These are phyloP conservation scores for Apamea crenata DNA, from an alignment of 2,888 invertebrate genomes.

Conservation along the genomic window DNA sequence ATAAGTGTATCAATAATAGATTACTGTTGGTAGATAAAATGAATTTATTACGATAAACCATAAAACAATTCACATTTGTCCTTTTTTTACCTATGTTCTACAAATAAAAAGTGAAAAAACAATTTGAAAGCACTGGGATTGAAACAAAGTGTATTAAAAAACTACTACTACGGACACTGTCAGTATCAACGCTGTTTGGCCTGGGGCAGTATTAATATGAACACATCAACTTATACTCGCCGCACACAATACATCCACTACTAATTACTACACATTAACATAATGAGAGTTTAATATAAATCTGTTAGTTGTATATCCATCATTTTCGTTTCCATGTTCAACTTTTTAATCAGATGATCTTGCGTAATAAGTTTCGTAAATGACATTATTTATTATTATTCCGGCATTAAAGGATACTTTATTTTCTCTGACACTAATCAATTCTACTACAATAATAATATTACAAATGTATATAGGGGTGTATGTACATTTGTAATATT, in stretches of 20 bases:
- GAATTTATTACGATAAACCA: neutral
- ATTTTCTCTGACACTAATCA: neutral
- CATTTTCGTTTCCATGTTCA: constrained; percentile 26
- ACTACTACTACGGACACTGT: neutral
- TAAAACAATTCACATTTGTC: neutral
- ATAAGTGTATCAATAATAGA: neutral
- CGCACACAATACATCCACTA: constrained; percentile 43
- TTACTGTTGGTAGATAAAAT: neutral
- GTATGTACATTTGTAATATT: neutral
- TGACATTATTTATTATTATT: neutral
- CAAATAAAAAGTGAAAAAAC: neutral
- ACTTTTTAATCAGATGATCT: constrained; percentile 14
- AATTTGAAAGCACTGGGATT: constrained; percentile 14
- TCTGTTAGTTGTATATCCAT: constrained; percentile 34
- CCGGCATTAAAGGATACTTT: neutral
- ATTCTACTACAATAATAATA: neutral
- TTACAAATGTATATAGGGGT: too few species aligned
- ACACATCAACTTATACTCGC: constrained; percentile 52
- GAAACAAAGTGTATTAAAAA: constrained; percentile 28
- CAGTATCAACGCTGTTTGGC: constrained; percentile 34
- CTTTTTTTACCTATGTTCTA: neutral
- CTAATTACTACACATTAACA: constrained; percentile 50
- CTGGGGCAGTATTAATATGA: constrained; percentile 47
- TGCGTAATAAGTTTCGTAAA: constrained; percentile 2
- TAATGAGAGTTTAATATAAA: constrained; percentile 41